Evolutionary conservation across 53 echinoderm and acorn worm species (phyloP).

Genomic region (Paelopatides confundens): DNA sequence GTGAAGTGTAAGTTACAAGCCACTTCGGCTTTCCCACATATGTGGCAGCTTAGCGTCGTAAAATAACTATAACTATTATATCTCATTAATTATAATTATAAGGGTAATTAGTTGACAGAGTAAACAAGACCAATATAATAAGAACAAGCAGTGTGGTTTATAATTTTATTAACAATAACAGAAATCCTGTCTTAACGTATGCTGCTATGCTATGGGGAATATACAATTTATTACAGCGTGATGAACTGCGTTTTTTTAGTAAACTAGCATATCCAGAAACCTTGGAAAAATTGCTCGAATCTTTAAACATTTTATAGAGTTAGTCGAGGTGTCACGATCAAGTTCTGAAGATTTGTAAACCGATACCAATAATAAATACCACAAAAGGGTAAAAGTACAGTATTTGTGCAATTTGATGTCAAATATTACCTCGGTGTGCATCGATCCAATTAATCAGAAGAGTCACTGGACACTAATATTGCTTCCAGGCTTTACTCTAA

Average conservation of each 20-base stretch:
- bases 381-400: neutral
- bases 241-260: neutral
- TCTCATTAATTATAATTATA: too few species aligned
- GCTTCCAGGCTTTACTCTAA: neutral
- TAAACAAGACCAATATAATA: too few species aligned
- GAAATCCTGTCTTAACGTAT: too few species aligned
- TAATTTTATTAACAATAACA: too few species aligned
- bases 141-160: too few species aligned
- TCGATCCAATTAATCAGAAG: slow-evolving; percentile 4
- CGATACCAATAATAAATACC: neutral
- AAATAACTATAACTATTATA: too few species aligned
- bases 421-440: neutral
- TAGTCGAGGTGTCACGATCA: neutral
- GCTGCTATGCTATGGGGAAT: too few species aligned
- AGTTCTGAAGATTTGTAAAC: neutral
- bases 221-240: too few species aligned
- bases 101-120: too few species aligned
- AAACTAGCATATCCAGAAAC: neutral
- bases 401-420: neutral
- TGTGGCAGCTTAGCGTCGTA: too few species aligned
- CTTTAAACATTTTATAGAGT: neutral
- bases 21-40: too few species aligned
- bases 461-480: neutral
- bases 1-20: too few species aligned
- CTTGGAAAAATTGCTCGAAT: neutral